Percentiles rank a stretch among this genome's conserved stretches.
phyloP scores from a whole-genome alignment of 2,888 invertebrate species.

The Sphaeridia pumilis region DNA sequence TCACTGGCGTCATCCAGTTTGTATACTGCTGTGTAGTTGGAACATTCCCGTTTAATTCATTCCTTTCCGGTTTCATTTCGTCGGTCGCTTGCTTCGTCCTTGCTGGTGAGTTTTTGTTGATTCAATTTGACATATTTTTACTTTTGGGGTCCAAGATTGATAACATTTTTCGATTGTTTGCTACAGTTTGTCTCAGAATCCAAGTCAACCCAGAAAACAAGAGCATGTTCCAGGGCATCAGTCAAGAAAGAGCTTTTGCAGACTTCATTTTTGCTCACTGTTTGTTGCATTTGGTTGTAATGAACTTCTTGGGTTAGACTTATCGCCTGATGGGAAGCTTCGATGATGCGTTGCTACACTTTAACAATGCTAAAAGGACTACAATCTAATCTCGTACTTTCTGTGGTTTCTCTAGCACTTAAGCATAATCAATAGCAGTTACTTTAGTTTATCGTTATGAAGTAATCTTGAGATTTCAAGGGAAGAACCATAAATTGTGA shows the following conservation, averaged over 20 bases:
- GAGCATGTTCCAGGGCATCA: constrained; percentile 76
- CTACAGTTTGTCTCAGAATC: constrained; percentile 82
- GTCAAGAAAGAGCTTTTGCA: constrained; percentile 94
- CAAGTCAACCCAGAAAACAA: constrained; percentile 98
- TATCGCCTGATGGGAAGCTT: too few relatives aligned
- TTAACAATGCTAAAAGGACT: too few relatives aligned
- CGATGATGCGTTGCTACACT: too few relatives aligned
- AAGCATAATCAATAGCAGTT: too few relatives aligned
- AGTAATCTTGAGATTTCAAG: too few relatives aligned
- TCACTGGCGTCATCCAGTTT: constrained; percentile 93
- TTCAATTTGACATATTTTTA: too few relatives aligned
- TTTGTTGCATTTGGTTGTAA: constrained; percentile 89
- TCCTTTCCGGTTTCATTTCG: constrained; percentile 97
- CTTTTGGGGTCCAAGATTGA: too few relatives aligned
- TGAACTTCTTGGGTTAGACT: constrained; percentile 98
- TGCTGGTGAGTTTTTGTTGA: constrained; percentile 77
- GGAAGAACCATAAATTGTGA: too few relatives aligned
- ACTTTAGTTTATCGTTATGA: too few relatives aligned
- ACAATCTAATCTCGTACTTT: too few relatives aligned
- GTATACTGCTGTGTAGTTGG: constrained; percentile 93
- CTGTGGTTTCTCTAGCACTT: too few relatives aligned
- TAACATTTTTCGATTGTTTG: too few relatives aligned
- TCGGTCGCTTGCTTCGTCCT: constrained; percentile 93
- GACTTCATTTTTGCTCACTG: constrained; percentile 98
- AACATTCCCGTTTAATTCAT: constrained; percentile 99